Evolutionary conservation across 2,888 invertebrate genomes (phyloP), one percentile per base, ranked within the genome.

Genomic region (Drosophila glabriapex): DNA sequence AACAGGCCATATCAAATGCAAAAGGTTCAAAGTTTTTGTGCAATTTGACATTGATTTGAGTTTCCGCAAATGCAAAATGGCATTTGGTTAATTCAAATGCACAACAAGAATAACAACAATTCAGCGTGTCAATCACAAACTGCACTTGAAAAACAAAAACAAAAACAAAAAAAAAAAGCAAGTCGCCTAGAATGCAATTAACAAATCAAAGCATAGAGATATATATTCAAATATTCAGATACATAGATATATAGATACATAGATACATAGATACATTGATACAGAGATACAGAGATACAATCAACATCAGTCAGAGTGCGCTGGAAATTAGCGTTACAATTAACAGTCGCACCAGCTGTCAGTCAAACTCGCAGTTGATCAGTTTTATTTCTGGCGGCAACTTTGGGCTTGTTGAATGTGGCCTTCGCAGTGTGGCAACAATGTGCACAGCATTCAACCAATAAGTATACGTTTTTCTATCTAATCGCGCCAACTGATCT

Each of bases 311-410:
- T 64, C 46, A 31, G n/a, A 63, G 64, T 65, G 35, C 49, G 43
- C 58, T 73, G 67, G 52, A 84, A 86, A 86, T 86, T 86, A 86
- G 81, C 83, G 84, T 83, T 85, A 86, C 89, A 86, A 84, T 85
- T 86, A 78, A 76, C 76, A 83, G 64, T 68, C 72, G 41, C 75
- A 69, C 58, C 71, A 54, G 37, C 56, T 70, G 81, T 77, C 79
- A 71, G 65, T 69, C 73, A 65, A 60, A 50, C 63, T 25, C 33
- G 64, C 65, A 64, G 67, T 66, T 73, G 55, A 54, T 53, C 50
- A 25, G 49, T 56, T 65, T 46, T 19, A 31, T 68, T 46, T 39
- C 29, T 60, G 52, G 46, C 55, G 25, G 46, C 64, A 29, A 65
- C 67, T 55, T 59, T 37, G 33, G 25, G 61, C 64, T 66, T 77